These are phyloP conservation scores for Lycophotia porphyrea DNA, from an alignment of 2,888 invertebrate genomes.

Conservation along the genomic window DNA sequence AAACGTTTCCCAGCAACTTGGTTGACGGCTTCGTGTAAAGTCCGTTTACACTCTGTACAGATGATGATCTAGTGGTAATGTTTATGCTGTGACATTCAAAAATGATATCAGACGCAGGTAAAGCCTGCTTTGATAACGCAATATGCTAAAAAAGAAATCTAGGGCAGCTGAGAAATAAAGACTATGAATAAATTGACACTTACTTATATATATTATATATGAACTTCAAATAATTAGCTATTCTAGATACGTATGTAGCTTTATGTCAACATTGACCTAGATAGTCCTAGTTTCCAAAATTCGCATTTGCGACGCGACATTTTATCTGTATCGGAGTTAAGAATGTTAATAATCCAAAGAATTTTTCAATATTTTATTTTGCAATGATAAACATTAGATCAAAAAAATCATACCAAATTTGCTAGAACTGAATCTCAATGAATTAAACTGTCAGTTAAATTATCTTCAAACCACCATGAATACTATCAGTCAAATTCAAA, in stretches of 20 bases:
- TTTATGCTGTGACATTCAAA: neutral
- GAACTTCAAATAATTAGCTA: neutral
- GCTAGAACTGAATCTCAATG: neutral
- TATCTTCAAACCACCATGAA: neutral
- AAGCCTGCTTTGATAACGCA: neutral
- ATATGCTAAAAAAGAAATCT: neutral
- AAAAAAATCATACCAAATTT: neutral
- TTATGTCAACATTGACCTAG: slow-evolving; percentile 22
- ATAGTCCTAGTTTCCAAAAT: slow-evolving; percentile 3
- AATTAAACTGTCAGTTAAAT: neutral
- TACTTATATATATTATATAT: neutral
- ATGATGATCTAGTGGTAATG: neutral
- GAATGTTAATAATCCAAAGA: neutral
- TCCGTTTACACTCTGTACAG: no score
- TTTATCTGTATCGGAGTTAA: no score
- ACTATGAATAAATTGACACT: neutral
- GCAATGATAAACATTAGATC: neutral
- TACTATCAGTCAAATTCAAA: slow-evolving; percentile 27
- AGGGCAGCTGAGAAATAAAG: neutral
- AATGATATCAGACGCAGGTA: neutral
- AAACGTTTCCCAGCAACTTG: no score
- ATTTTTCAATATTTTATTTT: neutral
- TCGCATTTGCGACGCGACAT: neutral
- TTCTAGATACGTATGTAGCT: neutral
- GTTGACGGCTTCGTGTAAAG: no score